These are phyloP conservation scores for Heliconius hortense DNA, from an alignment of 2,888 invertebrate species.

Conservation along the genomic window DNA sequence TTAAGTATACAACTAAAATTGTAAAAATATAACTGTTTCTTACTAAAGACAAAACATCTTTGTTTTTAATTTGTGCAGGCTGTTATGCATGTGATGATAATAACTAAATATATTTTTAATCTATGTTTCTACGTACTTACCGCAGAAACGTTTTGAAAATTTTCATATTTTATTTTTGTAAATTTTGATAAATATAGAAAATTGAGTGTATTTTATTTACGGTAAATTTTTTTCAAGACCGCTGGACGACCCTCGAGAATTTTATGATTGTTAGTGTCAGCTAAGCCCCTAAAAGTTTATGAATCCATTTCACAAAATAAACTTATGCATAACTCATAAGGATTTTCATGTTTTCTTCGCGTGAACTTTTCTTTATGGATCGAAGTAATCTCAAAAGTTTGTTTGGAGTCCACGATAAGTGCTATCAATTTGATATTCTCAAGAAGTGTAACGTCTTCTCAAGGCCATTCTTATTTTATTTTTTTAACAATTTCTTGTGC, in stretches of 20 bases:
- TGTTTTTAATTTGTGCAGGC: not conserved
- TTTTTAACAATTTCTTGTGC: not conserved
- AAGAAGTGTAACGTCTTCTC: not conserved
- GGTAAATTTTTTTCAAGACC: constrained; percentile 4
- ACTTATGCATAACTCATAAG: constrained; percentile 24
- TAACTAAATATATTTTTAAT: too few species aligned
- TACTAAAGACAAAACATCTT: not conserved
- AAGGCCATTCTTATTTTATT: not conserved
- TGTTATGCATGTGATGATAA: not conserved
- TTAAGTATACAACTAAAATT: too few species aligned
- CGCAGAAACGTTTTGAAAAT: not conserved
- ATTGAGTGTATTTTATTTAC: not conserved
- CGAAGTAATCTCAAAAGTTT: not conserved
- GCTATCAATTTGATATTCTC: constrained; percentile 1
- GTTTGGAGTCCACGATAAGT: not conserved
- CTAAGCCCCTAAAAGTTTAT: constrained; percentile 21
- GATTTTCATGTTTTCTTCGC: constrained; percentile 18
- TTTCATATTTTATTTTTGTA: not conserved
- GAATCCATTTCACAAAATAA: constrained; percentile 26
- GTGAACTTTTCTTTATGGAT: constrained; percentile 17
- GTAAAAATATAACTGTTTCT: too few species aligned
- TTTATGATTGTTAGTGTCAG: constrained; percentile 25
- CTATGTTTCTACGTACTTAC: too few species aligned
- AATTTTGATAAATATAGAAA: not conserved
- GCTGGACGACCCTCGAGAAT: not conserved